Conservation (phyloP, 2,113 vertebrate species). For the Oreochromis niloticus region DNA sequence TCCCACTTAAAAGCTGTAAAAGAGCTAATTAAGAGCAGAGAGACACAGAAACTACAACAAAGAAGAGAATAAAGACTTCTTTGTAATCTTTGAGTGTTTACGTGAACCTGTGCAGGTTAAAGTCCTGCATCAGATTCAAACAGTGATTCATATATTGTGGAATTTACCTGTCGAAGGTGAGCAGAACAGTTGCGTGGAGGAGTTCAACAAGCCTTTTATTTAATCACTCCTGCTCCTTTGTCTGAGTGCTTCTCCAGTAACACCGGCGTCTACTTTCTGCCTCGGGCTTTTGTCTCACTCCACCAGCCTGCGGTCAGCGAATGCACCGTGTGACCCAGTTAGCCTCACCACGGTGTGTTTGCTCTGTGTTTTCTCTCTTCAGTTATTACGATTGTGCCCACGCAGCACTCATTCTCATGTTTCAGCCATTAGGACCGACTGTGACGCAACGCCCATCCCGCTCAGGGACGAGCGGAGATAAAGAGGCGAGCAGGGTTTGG, state of each 20-base stretch:
- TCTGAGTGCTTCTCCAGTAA: neutral
- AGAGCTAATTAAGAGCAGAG: neutral
- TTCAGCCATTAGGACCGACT: neutral
- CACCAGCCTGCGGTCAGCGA: neutral
- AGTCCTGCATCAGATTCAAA: neutral
- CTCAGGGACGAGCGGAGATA: neutral
- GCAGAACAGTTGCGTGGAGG: neutral
- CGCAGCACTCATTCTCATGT: neutral
- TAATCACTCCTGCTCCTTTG: neutral
- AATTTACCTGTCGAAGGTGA: neutral
- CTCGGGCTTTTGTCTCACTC: neutral
- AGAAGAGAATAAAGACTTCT: neutral
- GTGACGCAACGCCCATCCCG: neutral
- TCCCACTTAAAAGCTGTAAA: neutral
- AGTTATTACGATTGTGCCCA: neutral
- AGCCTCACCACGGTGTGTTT: neutral
- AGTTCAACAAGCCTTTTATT: neutral
- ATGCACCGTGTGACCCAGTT: conserved; percentile 21
- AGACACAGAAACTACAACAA: neutral
- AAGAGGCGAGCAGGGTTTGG: neutral
- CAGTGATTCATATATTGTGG: neutral
- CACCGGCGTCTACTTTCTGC: neutral
- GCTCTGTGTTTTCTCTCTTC: neutral
- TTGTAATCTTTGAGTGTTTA: neutral
- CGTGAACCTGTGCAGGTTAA: neutral